Evolutionary conservation across 2,888 invertebrate genomes (phyloP), one percentile per base, ranked within the genome.

Genomic region (Coleophora deauratella): DNA sequence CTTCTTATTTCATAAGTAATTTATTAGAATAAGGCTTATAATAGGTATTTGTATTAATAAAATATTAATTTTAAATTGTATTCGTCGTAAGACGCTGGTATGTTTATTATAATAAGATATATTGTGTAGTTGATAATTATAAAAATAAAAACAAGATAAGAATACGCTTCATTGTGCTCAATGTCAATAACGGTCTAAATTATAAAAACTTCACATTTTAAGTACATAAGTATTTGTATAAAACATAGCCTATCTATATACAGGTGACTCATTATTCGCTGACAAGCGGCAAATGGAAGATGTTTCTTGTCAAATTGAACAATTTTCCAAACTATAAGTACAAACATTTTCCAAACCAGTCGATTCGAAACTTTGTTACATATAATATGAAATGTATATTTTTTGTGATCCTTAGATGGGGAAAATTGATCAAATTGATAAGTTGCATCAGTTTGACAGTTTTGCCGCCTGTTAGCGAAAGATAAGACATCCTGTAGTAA

Each of bases 161-260:
- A 62, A 65, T 78, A 81, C 75, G 82, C 84, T 82, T 85, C 66
- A 69, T 70, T 64, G 74, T 82, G 84, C 84, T 85, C 84, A 85
- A 85, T 74, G 75, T 78, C 70, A 66, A 71, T 67, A 72, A 72
- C 80, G 81, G 81, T 81, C 81, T 80, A 81, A 79, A 66, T 10
- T 31, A 55, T 53, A 51, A 49, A 53, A 55, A 54, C 51, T 52
- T 52, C 44, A 32, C 38, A 35, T 49, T 51, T 47, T 59, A 56
- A 54, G 52, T 47, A 54, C 40, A 41, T 47, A 51, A 27, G 21
- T 40, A 39, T 41, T 38, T 38, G 41, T 40, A 21, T 35, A 12
- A 39, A 27, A 42, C 30, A 4, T 21, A 21, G 21, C 3, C 21
- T 21, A 21, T 21, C 21, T 21, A 21, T n/a, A n/a, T n/a, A n/a